Base-by-base conservation (phyloP, 2,888 invertebrate genomes). In the Sericinus montela region DNA sequence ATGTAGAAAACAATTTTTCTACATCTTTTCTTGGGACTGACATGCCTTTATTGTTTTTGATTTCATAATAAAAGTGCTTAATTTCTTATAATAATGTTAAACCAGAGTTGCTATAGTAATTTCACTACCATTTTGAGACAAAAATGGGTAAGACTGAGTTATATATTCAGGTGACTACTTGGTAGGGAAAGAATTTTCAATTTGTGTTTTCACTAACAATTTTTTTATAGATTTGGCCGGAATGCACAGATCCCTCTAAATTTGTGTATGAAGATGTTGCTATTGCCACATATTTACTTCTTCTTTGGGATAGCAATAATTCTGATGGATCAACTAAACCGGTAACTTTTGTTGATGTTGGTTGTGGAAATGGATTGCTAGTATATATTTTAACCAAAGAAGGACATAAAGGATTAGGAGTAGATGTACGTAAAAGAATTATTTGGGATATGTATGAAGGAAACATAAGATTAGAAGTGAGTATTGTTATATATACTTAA, bases 241-340 rank as follows among this genome's bases (percentile, higher is more conserved):
- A 98, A 81, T 93, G 92, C 54, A 99, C 99, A 5, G 97, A 99
- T 80, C 97, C 99, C 11, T 82, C 93, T 40, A 99, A 99, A 79
- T 98, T 95, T 89, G 96, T 99, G 0, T 97, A 95, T 84, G 99
- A 99, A 90, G 99, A 99, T 78, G 91, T 99, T 55, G 97, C 97
- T 3, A 98, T 99, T 64, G 96, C 97, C 5, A 90, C 95, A 9
- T 98, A 98, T 75, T 82, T 98, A 36, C 84, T 97, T 44, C 80
- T 94, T 1, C 67, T 98, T 0, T 98, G 97, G 97, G 90, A 93
- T 58, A 73, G 85, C 39, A 91, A 92, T 57, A 13, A 14, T n/a
- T 76, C 90, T 48, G 62, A 67, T 5, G 63, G 13, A 72, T n/a
- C 76, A 66, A 23, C 65, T 38, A 61, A 72, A 51, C 60, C 67